Evolutionary conservation across 2,888 invertebrate genomes (phyloP).

Genomic region (Melieria picta): DNA sequence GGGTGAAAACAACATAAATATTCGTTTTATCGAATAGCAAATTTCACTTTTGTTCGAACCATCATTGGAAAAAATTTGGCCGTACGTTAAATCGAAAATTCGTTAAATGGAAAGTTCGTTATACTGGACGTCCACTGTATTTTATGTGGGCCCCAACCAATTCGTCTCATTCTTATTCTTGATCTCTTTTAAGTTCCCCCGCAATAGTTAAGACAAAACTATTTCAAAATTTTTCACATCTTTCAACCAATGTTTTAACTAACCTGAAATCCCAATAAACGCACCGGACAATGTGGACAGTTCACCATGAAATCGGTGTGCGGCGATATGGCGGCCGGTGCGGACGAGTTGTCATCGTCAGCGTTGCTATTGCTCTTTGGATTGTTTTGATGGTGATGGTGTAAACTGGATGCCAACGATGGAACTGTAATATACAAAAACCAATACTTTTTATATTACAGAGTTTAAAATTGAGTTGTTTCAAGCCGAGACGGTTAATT

Average conservation of each 20-base stretch:
- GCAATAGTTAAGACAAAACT: too few species aligned
- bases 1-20: too few species aligned
- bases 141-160: too few species aligned
- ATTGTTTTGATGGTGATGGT: conserved; percentile 54
- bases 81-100: too few species aligned
- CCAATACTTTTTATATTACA: neutral
- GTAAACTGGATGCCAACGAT: conserved; percentile 64
- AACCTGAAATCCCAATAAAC: conserved; percentile 65
- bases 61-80: too few species aligned
- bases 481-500: neutral
- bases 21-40: too few species aligned
- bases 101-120: too few species aligned
- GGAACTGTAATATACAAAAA: conserved; percentile 57
- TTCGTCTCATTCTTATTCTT: too few species aligned
- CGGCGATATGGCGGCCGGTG: conserved; percentile 47
- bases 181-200: too few species aligned
- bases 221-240: too few species aligned
- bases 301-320: conserved; percentile 64
- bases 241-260: neutral
- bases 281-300: conserved; percentile 67
- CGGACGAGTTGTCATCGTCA: conserved; percentile 55
- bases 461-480: neutral
- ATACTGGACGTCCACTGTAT: too few species aligned
- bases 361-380: conserved; percentile 49
- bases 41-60: too few species aligned